These are phyloP conservation scores for Bombylius discolor DNA, from an alignment of 2,888 invertebrate genomes.

Conservation along the genomic window DNA sequence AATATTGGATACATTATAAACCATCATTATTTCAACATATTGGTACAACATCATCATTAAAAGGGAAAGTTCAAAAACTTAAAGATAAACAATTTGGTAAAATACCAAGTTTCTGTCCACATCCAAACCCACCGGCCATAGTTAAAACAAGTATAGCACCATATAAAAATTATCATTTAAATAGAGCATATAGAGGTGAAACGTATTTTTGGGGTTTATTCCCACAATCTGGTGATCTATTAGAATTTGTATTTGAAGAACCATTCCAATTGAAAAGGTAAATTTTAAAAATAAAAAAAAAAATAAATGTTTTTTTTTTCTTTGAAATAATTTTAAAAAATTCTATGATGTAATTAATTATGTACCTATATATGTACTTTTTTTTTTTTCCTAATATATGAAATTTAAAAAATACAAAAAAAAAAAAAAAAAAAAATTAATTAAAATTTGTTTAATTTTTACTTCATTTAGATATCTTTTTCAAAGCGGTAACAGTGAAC, in stretches of 20 bases:
- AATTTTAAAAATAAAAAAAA: no score
- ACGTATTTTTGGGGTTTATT: slow-evolving; percentile 85
- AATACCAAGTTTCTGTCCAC: slow-evolving; percentile 62
- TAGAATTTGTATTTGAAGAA: slow-evolving; percentile 65
- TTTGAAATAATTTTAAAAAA: no score
- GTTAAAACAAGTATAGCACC: slow-evolving; percentile 62
- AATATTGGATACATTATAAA: slow-evolving; percentile 73
- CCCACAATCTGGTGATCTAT: slow-evolving; percentile 68
- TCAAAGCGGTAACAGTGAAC: slow-evolving; percentile 80
- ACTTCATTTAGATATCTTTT: slow-evolving; percentile 67
- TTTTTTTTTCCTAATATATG: no score
- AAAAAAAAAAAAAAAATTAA: no score
- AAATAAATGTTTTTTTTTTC: no score
- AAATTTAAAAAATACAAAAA: no score
- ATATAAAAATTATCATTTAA: slow-evolving; percentile 65
- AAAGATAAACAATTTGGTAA: slow-evolving; percentile 88
- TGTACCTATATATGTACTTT: not conserved
- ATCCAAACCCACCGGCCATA: slow-evolving; percentile 59
- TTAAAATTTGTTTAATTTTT: slow-evolving; percentile 16
- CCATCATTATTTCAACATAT: slow-evolving; percentile 92
- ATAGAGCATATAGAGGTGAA: slow-evolving; percentile 72
- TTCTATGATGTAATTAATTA: not conserved
- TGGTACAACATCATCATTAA: slow-evolving; percentile 85
- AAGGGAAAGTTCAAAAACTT: slow-evolving; percentile 90
- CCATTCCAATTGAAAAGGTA: slow-evolving; percentile 58